Percentiles rank a stretch among this genome's conserved stretches.
phyloP scores from a whole-genome alignment of 2,888 invertebrate genomes.

The Hetaerina titia region DNA sequence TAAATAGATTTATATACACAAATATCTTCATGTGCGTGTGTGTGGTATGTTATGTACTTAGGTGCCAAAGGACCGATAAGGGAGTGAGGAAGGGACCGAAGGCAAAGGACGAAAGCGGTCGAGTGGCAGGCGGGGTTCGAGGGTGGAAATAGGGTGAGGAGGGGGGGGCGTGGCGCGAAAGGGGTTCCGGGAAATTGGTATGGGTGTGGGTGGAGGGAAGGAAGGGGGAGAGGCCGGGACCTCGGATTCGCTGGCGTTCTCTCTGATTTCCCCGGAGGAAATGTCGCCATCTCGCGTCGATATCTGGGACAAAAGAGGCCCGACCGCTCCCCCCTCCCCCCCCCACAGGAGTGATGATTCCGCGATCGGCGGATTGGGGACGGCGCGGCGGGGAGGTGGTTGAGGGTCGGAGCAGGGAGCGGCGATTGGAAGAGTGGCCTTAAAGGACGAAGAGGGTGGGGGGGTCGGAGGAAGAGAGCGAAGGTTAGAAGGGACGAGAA shows the following conservation, averaged over 20 bases:
- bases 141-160: neutral
- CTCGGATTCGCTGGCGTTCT: conserved; percentile 35
- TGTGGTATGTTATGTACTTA: too few species aligned
- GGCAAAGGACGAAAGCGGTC: neutral
- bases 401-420: neutral
- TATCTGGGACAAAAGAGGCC: conserved; percentile 48
- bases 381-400: neutral
- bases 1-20: too few species aligned
- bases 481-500: neutral
- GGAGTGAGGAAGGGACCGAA: neutral
- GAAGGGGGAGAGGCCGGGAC: neutral
- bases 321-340: neutral
- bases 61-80: neutral
- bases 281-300: conserved; percentile 44
- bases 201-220: neutral
- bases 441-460: neutral
- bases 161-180: neutral
- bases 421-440: neutral
- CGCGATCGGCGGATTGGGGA: conserved; percentile 34
- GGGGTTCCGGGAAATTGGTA: conserved; percentile 16
- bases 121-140: neutral
- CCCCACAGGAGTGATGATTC: conserved; percentile 40
- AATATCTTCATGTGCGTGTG: too few species aligned
- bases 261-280: conserved; percentile 62
- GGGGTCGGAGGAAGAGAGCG: neutral